Evolutionary conservation across 2,113 vertebrate genomes (phyloP).

Genomic region (Eulacestoma nigropectus): DNA sequence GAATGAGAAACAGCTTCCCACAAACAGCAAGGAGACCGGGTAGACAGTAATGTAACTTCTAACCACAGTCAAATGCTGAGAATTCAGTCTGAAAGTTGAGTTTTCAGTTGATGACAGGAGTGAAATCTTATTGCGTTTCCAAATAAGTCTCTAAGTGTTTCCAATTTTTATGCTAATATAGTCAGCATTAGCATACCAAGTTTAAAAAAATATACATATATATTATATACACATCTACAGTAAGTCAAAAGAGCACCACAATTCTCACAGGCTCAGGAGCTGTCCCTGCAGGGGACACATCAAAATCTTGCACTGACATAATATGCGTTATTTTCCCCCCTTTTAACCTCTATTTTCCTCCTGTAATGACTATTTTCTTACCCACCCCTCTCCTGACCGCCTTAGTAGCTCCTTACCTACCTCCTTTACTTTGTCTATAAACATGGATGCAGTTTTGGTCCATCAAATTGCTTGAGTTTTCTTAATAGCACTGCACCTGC

Average conservation of each 20-base stretch:
- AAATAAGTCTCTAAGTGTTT: not conserved
- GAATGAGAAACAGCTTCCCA: not conserved
- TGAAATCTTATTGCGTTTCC: not conserved
- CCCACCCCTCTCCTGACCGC: not conserved
- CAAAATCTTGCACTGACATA: not conserved
- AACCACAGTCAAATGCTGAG: not conserved
- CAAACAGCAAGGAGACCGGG: not conserved
- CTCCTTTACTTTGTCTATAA: not conserved
- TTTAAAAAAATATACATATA: not conserved
- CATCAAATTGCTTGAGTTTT: not conserved
- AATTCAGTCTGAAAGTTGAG: not conserved
- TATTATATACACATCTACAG: fast-evolving
- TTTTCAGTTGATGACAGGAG: not conserved
- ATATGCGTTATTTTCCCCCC: fast-evolving
- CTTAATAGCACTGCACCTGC: not conserved
- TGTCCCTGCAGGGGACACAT: not conserved
- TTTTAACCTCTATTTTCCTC: not conserved
- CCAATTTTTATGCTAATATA: not conserved
- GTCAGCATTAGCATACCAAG: fast-evolving
- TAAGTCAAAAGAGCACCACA: not conserved
- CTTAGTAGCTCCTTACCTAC: not conserved
- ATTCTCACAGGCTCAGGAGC: not conserved
- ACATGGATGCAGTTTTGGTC: not conserved
- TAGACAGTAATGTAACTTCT: not conserved
- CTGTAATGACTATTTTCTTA: not conserved